phyloP scores from a whole-genome alignment of 2,888 invertebrate genomes.

The Fragum fragum region DNA sequence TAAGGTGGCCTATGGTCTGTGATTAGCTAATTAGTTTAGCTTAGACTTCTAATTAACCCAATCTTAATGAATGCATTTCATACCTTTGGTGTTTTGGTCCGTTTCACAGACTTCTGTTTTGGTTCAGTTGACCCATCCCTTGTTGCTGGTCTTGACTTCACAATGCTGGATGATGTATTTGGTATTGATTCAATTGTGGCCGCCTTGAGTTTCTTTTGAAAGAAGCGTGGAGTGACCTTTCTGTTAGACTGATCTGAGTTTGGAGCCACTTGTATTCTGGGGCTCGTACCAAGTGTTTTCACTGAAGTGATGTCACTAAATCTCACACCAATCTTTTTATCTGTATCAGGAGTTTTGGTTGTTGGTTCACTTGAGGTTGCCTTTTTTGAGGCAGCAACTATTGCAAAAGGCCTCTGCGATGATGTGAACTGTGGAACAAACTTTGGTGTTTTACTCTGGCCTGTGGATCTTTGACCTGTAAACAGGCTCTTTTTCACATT shows the following conservation, averaged over 20 bases:
- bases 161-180: neutral
- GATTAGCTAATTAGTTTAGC: too few relatives aligned
- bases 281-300: neutral
- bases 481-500: constrained; percentile 35
- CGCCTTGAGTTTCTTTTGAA: constrained; percentile 5
- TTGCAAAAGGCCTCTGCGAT: neutral
- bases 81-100: constrained; percentile 14
- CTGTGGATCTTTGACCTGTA: neutral
- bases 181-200: neutral
- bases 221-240: constrained; percentile 19
- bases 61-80: too few relatives aligned
- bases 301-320: neutral
- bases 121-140: neutral
- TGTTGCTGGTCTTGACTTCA: constrained; percentile 11
- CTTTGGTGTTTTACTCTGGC: neutral
- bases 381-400: constrained; percentile 9
- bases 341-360: neutral
- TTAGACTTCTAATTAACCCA: too few relatives aligned
- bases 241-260: neutral
- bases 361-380: neutral
- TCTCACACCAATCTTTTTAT: neutral
- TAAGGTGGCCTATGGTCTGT: too few relatives aligned
- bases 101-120: constrained; percentile 13
- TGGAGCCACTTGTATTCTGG: neutral
- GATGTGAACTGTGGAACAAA: constrained; percentile 18